Evolutionary conservation across 2,888 invertebrate genomes (phyloP).

Genomic region (Aleiodes testaceus): DNA sequence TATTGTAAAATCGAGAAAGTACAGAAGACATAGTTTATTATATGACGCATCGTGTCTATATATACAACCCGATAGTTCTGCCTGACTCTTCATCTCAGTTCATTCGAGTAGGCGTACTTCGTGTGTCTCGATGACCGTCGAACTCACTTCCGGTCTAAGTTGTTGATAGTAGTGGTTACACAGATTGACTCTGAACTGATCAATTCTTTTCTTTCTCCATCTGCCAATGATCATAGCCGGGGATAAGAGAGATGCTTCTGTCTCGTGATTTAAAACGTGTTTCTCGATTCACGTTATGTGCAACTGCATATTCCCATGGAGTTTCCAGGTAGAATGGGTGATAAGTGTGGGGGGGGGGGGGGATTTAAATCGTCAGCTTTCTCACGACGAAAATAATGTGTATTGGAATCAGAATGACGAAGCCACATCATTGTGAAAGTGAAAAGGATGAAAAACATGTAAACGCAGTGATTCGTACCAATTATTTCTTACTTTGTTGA

Average conservation of each 20-base stretch:
- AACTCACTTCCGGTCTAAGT: slow-evolving; percentile 45
- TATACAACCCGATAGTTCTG: slow-evolving; percentile 15
- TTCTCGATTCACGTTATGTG: slow-evolving; percentile 27
- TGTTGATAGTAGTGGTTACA: neutral
- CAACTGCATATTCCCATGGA: slow-evolving; percentile 17
- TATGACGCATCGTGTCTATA: slow-evolving; percentile 37
- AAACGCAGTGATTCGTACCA: slow-evolving; percentile 32
- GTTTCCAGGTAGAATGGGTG: neutral
- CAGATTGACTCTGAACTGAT: slow-evolving; percentile 13
- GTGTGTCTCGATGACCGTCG: slow-evolving; percentile 44
- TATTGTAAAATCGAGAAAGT: slow-evolving; percentile 12
- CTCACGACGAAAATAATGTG: slow-evolving; percentile 31
- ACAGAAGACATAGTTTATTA: slow-evolving; percentile 18
- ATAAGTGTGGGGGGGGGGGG: too few species aligned
- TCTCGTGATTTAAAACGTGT: slow-evolving; percentile 28
- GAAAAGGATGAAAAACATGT: slow-evolving; percentile 25
- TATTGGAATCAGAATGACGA: slow-evolving; percentile 16
- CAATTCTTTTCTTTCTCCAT: slow-evolving; percentile 8
- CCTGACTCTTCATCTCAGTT: slow-evolving; percentile 40
- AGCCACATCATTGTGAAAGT: slow-evolving; percentile 33
- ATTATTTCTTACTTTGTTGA: slow-evolving; percentile 14
- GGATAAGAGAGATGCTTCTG: slow-evolving; percentile 28
- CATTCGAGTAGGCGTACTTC: slow-evolving; percentile 38
- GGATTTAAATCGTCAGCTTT: slow-evolving; percentile 11
- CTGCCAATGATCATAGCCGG: neutral